These are phyloP conservation scores for Melospiza georgiana DNA, from an alignment of 2,113 vertebrate species.

Conservation along the genomic window DNA sequence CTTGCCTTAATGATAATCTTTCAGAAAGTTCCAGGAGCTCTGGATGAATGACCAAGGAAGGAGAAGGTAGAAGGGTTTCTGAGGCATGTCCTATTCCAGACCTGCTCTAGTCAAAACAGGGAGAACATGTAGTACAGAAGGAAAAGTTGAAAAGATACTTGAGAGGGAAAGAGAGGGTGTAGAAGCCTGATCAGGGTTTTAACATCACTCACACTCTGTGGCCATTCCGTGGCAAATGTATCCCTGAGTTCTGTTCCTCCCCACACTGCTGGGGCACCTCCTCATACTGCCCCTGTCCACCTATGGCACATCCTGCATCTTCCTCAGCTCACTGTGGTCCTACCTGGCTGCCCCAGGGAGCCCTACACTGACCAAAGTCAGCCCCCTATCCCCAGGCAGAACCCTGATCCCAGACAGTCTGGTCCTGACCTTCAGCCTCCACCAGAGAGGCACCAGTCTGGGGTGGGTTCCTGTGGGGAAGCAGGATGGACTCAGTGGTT, in stretches of 20 bases:
- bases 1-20: background rate
- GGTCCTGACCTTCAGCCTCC: background rate
- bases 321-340: accelerated
- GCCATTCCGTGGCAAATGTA: background rate
- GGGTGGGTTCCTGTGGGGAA: background rate
- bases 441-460: accelerated
- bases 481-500: background rate
- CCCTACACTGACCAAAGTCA: background rate
- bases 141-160: background rate
- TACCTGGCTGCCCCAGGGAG: background rate
- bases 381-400: accelerated
- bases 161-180: background rate
- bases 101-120: accelerated
- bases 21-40: background rate
- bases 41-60: background rate
- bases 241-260: background rate
- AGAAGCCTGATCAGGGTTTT: accelerated
- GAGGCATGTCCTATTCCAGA: background rate
- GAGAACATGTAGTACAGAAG: background rate
- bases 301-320: background rate
- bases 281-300: background rate
- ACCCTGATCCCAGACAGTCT: accelerated
- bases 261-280: background rate
- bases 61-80: background rate
- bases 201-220: background rate